Base-by-base conservation (phyloP, 2,888 invertebrate species). In the Tipula unca region DNA sequence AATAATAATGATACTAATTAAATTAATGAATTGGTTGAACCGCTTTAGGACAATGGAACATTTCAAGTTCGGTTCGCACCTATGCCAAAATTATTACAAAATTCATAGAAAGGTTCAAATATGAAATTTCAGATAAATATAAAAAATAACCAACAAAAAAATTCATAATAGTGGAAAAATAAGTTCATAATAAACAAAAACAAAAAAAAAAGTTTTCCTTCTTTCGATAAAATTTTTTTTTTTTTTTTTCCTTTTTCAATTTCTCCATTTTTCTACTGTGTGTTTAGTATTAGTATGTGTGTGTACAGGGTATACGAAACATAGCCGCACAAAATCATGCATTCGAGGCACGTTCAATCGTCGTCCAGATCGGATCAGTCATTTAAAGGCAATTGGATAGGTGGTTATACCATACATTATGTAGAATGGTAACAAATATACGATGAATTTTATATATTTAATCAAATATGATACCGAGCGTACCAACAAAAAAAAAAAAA, bases 341-440 rank as follows among this genome's bases (percentile, higher is more conserved):
- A 69, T 25, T 69, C 69, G 25, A 69, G 25, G 69, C 69, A 69
- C 69, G 69, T 69, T 13, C 69, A 20, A 69, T 69, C 69, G 69
- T 69, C 69, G 69, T 69, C 48, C 69, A 69, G 69, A 69, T 69
- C 69, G 69, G 69, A 69, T 69, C 69, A 69, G 69, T 69, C 69
- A 69, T 69, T 69, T 69, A 69, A 25, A 69, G 69, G 69, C 69
- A 69, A 69, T 69, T 69, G 69, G 69, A 69, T 69, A 69, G 69
- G 25, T 69, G 69, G 69, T 69, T 69, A 69, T 69, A 69, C 69
- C 25, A 69, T 69, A 69, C 25, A 69, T 3, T 69, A 1, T 69
- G 10, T 1, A 25, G 48, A 20, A 54, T 54, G 48, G 48, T 17
- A 54, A 54, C 48, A 54, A 54, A 54, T n/a, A 54, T 17, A 54